phyloP scores from a whole-genome alignment of 2,113 vertebrate species.

The Dromas ardeola region DNA sequence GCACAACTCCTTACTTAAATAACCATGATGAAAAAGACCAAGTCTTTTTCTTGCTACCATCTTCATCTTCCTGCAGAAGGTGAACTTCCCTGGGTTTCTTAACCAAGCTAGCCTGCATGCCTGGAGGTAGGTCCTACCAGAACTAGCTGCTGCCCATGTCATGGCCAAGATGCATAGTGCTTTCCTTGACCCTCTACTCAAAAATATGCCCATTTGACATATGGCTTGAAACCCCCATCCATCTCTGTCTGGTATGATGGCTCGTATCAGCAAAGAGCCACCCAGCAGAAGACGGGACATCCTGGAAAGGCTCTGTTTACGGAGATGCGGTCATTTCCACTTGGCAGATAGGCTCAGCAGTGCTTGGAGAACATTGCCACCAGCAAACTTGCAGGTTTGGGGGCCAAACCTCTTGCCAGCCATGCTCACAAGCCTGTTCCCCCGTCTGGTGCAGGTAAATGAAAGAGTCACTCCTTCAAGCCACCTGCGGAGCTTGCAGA shows the following conservation, averaged over 20 bases:
- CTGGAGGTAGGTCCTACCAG: background rate
- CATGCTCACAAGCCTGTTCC: background rate
- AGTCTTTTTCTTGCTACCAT: background rate
- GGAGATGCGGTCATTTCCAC: background rate
- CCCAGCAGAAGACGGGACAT: background rate
- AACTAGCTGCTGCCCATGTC: background rate
- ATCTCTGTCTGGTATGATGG: background rate
- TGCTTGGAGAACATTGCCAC: background rate
- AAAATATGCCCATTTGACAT: background rate
- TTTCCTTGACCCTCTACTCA: background rate
- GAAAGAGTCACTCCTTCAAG: background rate
- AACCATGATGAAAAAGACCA: background rate
- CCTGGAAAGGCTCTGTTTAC: background rate
- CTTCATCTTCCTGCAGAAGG: background rate
- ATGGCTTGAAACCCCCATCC: background rate
- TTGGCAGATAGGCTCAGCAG: background rate
- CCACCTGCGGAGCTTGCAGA: background rate
- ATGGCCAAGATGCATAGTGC: no score
- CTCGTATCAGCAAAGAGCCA: background rate
- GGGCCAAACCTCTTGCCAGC: background rate
- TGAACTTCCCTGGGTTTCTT: background rate
- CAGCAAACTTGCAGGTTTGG: background rate
- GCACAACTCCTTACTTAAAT: background rate
- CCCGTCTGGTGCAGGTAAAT: background rate
- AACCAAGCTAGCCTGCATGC: background rate